Conservation (phyloP, 2,797 vertebrate species). For the Lepus townsendii region DNA sequence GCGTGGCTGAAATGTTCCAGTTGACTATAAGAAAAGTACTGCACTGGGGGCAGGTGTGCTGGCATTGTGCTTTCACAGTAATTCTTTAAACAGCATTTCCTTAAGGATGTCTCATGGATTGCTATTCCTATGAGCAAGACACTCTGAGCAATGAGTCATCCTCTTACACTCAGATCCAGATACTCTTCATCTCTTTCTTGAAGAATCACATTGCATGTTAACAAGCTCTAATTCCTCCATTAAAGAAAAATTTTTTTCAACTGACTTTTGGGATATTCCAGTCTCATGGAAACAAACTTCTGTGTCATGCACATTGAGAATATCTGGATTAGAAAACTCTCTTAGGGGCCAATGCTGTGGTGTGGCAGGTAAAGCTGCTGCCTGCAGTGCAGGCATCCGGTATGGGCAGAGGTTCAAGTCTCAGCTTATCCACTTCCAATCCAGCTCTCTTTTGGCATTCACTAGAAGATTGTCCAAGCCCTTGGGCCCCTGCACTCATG, state of each 20-base stretch:
- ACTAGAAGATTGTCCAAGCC: no score
- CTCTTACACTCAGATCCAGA: conserved; percentile 24
- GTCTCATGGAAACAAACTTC: not conserved
- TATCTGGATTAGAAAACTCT: not conserved
- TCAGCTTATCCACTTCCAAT: no score
- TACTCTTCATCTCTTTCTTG: not conserved
- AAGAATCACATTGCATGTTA: not conserved
- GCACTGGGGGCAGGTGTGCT: not conserved
- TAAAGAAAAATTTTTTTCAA: not conserved
- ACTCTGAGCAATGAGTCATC: conserved; percentile 11
- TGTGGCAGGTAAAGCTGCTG: no score
- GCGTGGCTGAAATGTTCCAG: conserved; percentile 23
- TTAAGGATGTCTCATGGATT: not conserved
- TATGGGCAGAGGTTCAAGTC: no score
- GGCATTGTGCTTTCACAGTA: conserved; percentile 52
- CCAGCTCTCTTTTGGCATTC: no score
- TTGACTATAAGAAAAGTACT: conserved; percentile 13
- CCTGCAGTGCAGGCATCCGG: no score
- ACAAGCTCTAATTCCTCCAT: not conserved
- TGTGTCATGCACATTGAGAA: not conserved
- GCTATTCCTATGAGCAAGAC: not conserved
- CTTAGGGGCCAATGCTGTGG: not conserved
- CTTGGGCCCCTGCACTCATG: no score
- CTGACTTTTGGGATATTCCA: not conserved
- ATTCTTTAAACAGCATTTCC: conserved; percentile 49